Base-by-base conservation (phyloP, 2,888 invertebrate species). In the Megastigmus dorsalis region DNA sequence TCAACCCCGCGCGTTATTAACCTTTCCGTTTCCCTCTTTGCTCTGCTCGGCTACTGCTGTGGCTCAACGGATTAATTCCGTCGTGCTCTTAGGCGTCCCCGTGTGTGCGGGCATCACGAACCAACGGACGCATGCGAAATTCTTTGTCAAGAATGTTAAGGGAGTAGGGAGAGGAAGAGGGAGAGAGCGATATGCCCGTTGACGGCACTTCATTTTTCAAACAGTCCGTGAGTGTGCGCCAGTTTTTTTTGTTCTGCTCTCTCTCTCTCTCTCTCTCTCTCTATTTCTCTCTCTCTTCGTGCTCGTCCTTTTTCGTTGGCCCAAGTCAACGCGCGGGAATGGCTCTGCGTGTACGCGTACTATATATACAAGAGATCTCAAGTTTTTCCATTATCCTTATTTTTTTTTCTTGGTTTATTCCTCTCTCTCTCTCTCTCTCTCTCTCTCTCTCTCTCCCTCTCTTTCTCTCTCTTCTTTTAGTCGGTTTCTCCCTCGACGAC, bases 131-230 rank as follows among this genome's bases (percentile, higher is more conserved):
- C 26, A 13, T 28, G 18, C 15, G 52, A 59, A 36, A 55, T 20
- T 52, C 50, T n/a, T 28, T n/a, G n/a, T 28, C 28, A n/a, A n/a
- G n/a, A n/a, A n/a, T n/a, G n/a, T n/a, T n/a, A n/a, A n/a, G n/a
- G n/a, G n/a, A n/a, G n/a, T n/a, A n/a, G n/a, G n/a, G n/a, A n/a
- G 13, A 18, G 45, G 3, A 3, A 15, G 18, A 18, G 18, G 45
- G 7, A 10, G 5, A 5, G 52, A 5, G 54, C 54, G 48, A 33
- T 28, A 54, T 55, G 20, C 15, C 26, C 59, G 59, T 41, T 43
- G 57, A 62, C 62, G 48, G 63, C 63, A 65, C 63, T 65, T 65
- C 38, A 65, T 65, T 65, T 65, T 65, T 65, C 63, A 65, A 52
- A 52, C 15, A 20, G 15, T 30, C 20, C 6, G 45, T 48, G 45